A percentile compares a stretch with the other conserved stretches of the same genome.
Evolutionary conservation across 2,888 invertebrate genomes (phyloP).

Genomic region (Rhodophaea formosa): DNA sequence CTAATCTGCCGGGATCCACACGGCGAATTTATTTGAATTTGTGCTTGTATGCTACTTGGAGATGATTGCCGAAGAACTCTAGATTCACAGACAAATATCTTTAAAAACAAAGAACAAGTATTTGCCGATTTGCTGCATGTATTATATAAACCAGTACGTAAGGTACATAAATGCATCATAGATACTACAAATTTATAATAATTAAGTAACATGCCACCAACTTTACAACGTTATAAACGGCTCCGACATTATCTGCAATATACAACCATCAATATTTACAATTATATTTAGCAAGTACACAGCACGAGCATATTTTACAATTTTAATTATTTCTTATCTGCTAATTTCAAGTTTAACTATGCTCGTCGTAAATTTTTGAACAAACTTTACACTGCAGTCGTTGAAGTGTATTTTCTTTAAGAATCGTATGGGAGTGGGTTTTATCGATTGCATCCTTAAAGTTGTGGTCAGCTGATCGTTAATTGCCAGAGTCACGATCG

Average conservation of each 20-base stretch:
- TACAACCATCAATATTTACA: conserved; percentile 2
- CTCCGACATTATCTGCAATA: conserved; percentile 1
- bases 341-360: background rate
- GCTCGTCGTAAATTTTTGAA: background rate
- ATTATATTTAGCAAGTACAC: conserved; percentile 3
- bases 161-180: background rate
- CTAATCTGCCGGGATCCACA: too few relatives aligned
- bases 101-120: too few relatives aligned
- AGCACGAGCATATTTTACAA: conserved; percentile 10
- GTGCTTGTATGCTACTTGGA: too few relatives aligned
- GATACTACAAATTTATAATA: background rate
- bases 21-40: too few relatives aligned
- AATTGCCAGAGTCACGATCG: conserved; percentile 16
- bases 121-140: too few relatives aligned
- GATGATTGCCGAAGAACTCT: too few relatives aligned
- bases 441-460: background rate
- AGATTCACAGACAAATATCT: too few relatives aligned
- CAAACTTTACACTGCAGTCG: background rate
- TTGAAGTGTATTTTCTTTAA: background rate
- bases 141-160: too few relatives aligned
- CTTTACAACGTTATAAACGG: background rate
- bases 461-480: conserved; percentile 8
- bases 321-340: conserved; percentile 6
- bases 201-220: background rate
- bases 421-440: background rate